Conservation (phyloP, 2,113 vertebrate genomes). For the Numida meleagris region DNA sequence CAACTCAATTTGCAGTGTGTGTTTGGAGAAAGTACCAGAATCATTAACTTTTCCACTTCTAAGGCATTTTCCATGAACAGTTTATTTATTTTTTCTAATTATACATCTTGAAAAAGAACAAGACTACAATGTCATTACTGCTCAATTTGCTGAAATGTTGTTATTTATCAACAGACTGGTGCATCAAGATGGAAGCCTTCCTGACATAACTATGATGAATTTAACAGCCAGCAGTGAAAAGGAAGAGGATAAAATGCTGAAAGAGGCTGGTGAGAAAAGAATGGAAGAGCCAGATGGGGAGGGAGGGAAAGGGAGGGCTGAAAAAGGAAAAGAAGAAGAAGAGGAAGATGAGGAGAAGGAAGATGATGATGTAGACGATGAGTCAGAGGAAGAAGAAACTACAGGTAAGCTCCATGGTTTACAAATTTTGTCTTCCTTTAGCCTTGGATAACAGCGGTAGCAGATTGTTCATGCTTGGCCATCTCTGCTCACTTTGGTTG, state of each 20-base stretch:
- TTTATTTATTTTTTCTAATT: constrained; percentile 46
- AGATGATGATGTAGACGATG: constrained; percentile 76
- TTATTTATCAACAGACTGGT: constrained; percentile 85
- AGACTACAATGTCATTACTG: fast-evolving
- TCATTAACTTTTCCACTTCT: constrained; percentile 51
- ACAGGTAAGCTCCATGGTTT: constrained; percentile 81
- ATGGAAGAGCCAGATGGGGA: constrained; percentile 74
- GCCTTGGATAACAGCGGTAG: background rate
- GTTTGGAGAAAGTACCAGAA: constrained; percentile 68
- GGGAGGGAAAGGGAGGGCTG: constrained; percentile 45
- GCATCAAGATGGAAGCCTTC: constrained; percentile 92
- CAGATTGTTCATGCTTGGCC: background rate
- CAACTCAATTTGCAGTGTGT: constrained; percentile 59
- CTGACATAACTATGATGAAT: constrained; percentile 92
- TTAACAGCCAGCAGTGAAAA: constrained; percentile 78
- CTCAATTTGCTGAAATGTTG: constrained; percentile 33
- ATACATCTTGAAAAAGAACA: constrained; percentile 26
- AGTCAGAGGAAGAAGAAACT: constrained; percentile 85
- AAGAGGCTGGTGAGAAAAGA: constrained; percentile 65
- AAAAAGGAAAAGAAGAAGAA: constrained; percentile 65
- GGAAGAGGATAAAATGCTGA: constrained; percentile 70
- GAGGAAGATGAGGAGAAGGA: constrained; percentile 72
- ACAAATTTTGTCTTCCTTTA: background rate
- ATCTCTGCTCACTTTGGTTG: background rate
- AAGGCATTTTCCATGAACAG: constrained; percentile 54